Evolutionary conservation across 2,797 vertebrate species (phyloP), one percentile per base, ranked within the genome.

Genomic region (Thaleichthys pacificus): DNA sequence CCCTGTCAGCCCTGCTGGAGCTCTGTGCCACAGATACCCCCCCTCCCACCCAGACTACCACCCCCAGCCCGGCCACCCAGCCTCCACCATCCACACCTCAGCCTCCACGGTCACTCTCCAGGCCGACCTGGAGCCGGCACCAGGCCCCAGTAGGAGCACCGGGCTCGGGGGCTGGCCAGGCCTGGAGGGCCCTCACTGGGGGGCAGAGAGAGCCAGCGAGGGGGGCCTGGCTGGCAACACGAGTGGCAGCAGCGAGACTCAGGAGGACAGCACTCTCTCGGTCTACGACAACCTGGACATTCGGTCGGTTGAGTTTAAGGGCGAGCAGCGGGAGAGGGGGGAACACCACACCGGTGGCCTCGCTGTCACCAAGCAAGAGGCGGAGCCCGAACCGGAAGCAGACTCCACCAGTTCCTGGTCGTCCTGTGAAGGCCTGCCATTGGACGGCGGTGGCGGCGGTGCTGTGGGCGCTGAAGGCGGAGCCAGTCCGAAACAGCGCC

Each of bases 231-330:
- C 69, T 30, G 24, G 81, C 80, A 28, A 32, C 17, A 84, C 77
- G 38, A 92, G 90, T 0, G 86, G 80, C 24, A 89, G 89, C 77
- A 90, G 92, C 54, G 88, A 91, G 21, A 82, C 78, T 5, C 88
- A 90, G 61, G 89, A 91, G 61, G 89, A 91, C 51, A 92, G 91
- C 80, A 88, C 78, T 2, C 72, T 86, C 1, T 94, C 93, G 1
- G 88, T 85, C 24, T 94, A 94, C 0, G 93, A 94, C 78, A 94
- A 94, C 77, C 74, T 93, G 69, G 79, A 88, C 51, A 79, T 12
- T 77, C 82, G 15, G 26, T 8, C 49, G 17, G 47, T 19, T 3
- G 15, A 54, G 66, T 22, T 24, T 22, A 47, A 47, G 42, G 62
- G 22, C 26, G 1, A 1, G 2, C 42, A 69, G 69, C 17, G 71